Evolutionary conservation across 1,140 invertebrate species (phyloP).

Genomic region (Muscidifurax raptorellus): DNA sequence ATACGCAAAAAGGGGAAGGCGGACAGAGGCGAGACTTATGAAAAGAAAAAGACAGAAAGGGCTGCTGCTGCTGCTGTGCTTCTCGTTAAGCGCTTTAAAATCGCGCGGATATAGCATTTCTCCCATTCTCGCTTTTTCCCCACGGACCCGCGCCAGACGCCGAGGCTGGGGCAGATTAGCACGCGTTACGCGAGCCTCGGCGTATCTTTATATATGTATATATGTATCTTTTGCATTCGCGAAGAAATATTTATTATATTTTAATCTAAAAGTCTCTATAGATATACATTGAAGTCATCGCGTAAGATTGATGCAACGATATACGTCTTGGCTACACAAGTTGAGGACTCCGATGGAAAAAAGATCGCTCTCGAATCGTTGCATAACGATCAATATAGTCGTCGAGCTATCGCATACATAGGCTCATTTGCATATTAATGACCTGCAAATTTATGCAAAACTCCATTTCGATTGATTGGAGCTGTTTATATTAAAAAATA

Average conservation of each 20-base stretch:
- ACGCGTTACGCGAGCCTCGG: constrained; percentile 40
- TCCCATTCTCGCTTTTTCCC: constrained; percentile 16
- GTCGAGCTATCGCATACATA: neutral
- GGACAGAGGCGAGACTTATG: constrained; percentile 36
- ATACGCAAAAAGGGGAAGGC: constrained; percentile 26
- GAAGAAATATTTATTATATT: constrained; percentile 16
- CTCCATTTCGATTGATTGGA: constrained; percentile 30
- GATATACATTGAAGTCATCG: no score
- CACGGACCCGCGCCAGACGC: constrained; percentile 11
- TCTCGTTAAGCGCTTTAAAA: constrained; percentile 52
- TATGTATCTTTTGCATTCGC: constrained; percentile 14
- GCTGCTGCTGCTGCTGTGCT: neutral
- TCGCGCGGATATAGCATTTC: constrained; percentile 43
- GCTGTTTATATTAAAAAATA: constrained; percentile 39
- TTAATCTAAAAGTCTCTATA: no score
- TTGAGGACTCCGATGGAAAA: neutral
- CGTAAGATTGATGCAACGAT: neutral
- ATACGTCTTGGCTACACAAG: neutral
- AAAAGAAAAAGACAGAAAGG: constrained; percentile 31
- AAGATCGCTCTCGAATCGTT: neutral
- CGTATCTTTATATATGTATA: constrained; percentile 17
- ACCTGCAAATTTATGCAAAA: constrained; percentile 29
- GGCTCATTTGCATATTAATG: constrained; percentile 27
- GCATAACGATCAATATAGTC: constrained; percentile 15
- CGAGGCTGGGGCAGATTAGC: constrained; percentile 43